These are phyloP conservation scores for cattle (Bos taurus) DNA, from an alignment of 2,113 vertebrate genomes.

Conservation along the genomic window DNA sequence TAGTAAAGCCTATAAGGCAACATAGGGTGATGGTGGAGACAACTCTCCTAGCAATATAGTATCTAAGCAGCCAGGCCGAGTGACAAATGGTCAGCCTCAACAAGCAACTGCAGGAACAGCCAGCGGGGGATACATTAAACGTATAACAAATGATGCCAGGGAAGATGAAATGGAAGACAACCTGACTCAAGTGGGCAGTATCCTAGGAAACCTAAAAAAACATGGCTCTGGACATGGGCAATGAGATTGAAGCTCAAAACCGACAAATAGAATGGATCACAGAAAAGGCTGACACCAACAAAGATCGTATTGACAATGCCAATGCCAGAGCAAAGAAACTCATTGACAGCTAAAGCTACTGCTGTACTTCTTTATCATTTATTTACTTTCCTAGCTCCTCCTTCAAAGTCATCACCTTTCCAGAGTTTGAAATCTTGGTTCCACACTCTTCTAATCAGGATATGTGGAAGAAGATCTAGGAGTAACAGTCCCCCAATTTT, in stretches of 20 bases:
- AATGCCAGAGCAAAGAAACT: conserved; percentile 96
- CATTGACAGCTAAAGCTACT: conserved; percentile 81
- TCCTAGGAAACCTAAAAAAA: conserved; percentile 92
- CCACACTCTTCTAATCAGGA: conserved; percentile 58
- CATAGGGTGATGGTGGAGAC: too few species aligned
- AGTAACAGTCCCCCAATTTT: conserved; percentile 48
- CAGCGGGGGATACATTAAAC: too few species aligned
- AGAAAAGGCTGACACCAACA: conserved; percentile 94
- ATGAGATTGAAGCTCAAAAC: conserved; percentile 94
- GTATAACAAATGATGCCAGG: background rate
- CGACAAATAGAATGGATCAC: conserved; percentile 89
- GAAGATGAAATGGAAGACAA: conserved; percentile 99
- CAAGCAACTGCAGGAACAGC: too few species aligned
- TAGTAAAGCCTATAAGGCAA: too few species aligned
- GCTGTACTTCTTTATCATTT: conserved; percentile 52
- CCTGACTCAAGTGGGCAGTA: conserved; percentile 89
- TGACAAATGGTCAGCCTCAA: too few species aligned
- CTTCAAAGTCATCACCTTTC: conserved; percentile 7
- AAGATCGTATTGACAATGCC: conserved; percentile 90
- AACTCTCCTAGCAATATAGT: too few species aligned
- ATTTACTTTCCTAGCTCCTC: conserved; percentile 63
- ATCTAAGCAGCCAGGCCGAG: too few species aligned
- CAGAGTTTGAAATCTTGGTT: conserved; percentile 32
- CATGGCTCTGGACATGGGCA: conserved; percentile 96
- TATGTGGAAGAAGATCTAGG: conserved; percentile 47